Conservation (phyloP, 1,140 invertebrate genomes). For the Chelonus insularis region DNA sequence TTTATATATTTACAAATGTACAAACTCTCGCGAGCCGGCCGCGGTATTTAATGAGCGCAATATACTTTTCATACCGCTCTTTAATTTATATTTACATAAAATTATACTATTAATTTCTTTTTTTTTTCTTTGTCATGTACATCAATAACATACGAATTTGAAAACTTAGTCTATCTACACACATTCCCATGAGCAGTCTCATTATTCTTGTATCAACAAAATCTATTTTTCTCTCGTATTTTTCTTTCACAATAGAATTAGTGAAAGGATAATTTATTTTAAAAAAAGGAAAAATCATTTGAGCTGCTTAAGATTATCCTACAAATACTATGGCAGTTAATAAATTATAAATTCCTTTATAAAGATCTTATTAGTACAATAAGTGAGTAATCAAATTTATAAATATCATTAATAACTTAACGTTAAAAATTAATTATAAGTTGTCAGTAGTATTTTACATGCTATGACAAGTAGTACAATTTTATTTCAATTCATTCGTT, state of each 20-base stretch:
- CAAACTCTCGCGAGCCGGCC: neutral
- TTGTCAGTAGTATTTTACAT: too few species aligned
- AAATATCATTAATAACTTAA: too few species aligned
- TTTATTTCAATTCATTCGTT: too few species aligned
- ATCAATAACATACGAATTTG: neutral
- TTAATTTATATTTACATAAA: conserved; percentile 9
- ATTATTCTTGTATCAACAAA: neutral
- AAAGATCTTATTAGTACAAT: too few species aligned
- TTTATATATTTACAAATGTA: conserved; percentile 19
- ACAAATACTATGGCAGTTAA: too few species aligned
- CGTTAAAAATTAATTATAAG: too few species aligned
- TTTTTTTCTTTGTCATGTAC: neutral
- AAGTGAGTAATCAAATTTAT: too few species aligned
- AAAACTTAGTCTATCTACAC: neutral
- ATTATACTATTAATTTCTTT: conserved; percentile 6
- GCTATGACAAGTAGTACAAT: too few species aligned
- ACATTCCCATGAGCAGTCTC: conserved; percentile 10
- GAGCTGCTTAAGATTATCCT: too few species aligned
- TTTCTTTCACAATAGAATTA: neutral
- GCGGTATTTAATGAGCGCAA: neutral
- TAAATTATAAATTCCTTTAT: too few species aligned
- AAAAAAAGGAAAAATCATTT: too few species aligned
- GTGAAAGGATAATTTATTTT: too few species aligned
- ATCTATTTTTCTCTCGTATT: neutral
- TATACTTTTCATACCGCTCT: neutral